phyloP scores from a whole-genome alignment of 2,888 invertebrate genomes.

The Caenorhabditis sinica region DNA sequence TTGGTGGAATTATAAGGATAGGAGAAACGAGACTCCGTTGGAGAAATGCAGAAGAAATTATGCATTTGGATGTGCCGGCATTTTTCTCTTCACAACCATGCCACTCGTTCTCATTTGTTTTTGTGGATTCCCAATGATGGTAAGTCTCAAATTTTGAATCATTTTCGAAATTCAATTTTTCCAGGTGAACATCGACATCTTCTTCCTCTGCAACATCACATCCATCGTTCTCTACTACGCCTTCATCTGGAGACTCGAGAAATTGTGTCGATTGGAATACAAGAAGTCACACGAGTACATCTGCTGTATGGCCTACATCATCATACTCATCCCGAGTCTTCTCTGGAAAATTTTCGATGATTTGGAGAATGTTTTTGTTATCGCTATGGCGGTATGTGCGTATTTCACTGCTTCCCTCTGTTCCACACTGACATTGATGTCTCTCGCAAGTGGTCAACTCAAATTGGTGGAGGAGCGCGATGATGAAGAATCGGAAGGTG shows the following conservation, averaged over 20 bases:
- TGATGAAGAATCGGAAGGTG: not conserved
- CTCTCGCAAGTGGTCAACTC: no score
- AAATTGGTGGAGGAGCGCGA: no score
- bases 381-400: no score
- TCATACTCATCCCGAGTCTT: no score
- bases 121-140: not conserved
- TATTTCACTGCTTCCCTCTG: no score
- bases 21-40: not conserved
- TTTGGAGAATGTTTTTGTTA: no score
- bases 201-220: conserved; percentile 1
- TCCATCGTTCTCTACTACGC: not conserved
- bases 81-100: not conserved
- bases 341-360: no score
- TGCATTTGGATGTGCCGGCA: not conserved
- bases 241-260: not conserved
- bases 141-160: not conserved
- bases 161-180: no score
- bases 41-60: conserved; percentile 1
- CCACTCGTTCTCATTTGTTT: not conserved
- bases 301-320: not conserved
- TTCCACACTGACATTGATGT: no score
- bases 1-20: not conserved
- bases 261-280: not conserved
- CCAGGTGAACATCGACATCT: not conserved
- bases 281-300: not conserved